Conservation (phyloP, 2,888 invertebrate genomes). For the Drosophila multiciliata region DNA sequence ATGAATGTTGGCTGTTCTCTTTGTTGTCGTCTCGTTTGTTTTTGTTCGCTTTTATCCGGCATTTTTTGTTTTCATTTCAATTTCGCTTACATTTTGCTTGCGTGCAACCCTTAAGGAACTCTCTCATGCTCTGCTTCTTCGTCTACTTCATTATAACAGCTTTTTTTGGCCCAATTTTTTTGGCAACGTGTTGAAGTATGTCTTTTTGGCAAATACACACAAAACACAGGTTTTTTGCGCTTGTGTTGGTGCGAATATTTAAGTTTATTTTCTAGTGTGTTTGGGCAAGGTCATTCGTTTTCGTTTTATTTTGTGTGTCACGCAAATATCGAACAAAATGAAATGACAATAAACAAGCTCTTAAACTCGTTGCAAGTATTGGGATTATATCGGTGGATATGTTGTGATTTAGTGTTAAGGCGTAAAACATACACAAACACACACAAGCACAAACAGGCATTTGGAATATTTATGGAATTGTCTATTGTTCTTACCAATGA, state of each 20-base stretch:
- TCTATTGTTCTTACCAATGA: not conserved
- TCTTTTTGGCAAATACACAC: slow-evolving; percentile 20
- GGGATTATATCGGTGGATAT: not conserved
- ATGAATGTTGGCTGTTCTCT: not conserved
- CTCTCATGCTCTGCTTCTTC: slow-evolving; percentile 1
- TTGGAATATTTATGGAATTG: not conserved
- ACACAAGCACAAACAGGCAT: not conserved
- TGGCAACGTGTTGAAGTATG: slow-evolving; percentile 69
- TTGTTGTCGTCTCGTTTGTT: slow-evolving; percentile 7
- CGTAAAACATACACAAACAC: not conserved
- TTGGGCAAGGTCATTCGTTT: slow-evolving; percentile 83
- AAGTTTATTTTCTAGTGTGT: slow-evolving; percentile 62
- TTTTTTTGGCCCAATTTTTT: slow-evolving; percentile 8
- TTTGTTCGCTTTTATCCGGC: slow-evolving; percentile 24
- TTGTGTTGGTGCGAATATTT: slow-evolving; percentile 39
- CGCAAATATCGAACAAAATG: slow-evolving; percentile 12
- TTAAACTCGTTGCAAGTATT: not conserved
- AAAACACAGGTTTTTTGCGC: slow-evolving; percentile 58
- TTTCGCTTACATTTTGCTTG: slow-evolving; percentile 42
- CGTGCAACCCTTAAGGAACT: slow-evolving; percentile 34
- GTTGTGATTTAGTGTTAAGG: not conserved
- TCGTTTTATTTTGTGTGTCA: slow-evolving; percentile 81
- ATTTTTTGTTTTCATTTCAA: slow-evolving; percentile 60
- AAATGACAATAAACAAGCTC: not conserved
- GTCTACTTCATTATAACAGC: not conserved